Evolutionary conservation across 2,113 vertebrate genomes (phyloP), one percentile per base, ranked within the genome.

Genomic region (Podocnemis expansa): DNA sequence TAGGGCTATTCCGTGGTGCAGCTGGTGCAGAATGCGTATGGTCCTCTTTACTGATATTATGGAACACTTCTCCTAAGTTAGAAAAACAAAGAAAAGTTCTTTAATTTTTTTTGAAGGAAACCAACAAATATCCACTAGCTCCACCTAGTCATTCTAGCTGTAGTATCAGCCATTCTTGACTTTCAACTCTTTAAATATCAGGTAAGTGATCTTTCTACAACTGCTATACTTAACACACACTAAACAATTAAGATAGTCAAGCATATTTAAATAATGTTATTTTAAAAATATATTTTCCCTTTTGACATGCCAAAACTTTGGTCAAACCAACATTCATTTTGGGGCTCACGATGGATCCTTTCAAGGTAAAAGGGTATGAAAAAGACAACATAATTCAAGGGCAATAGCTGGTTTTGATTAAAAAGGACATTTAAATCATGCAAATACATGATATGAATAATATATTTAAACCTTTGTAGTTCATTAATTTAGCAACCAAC

Each of bases 1-100:
- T 98, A 93, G 99, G 98, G 95, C 98, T 98, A 95, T 98, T 99
- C 96, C 99, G 98, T 8, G 99, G 98, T 91, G 98, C 97, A n/a
- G 98, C 93, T 4, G 99, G 98, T 21, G 98, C 93, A 34, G 98
- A 95, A 90, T 98, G 99, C 95, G 99, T 97, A 85, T 99, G 99
- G 95, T 99, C 99, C 91, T 99, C 99, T 98, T 99, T 99, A 98
- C 95, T 98, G 96, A 99, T 94, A 96, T 97, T 99, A 93, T 99
- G 99, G 97, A 99, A 99, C 83, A 99, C 99, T 54, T 99, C 99
- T 95, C 99, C 99, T 99, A 91, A 78, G 91, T 92, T 10, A 31
- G 10, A 49, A 43, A 38, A 67, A 38, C 38, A 84, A 89, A 55
- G 82, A 38, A 95, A 1, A 3, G 11, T 31, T 52, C 84, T 73